Percentiles rank a stretch among this genome's conserved stretches.
Evolutionary conservation across 2,888 invertebrate genomes (phyloP).

Genomic region (Schizaphis graminum): DNA sequence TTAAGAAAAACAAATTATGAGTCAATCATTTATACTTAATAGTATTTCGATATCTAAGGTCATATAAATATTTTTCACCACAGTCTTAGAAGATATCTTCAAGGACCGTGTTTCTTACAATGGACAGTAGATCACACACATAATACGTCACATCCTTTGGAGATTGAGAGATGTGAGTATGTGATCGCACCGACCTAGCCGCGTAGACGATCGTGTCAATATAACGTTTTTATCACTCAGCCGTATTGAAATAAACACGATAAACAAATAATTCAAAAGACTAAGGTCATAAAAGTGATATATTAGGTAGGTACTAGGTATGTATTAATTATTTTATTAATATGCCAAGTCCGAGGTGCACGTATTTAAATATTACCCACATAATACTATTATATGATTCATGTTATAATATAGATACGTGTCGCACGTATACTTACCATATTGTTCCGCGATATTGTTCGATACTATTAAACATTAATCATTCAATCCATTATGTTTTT

Average conservation of each 20-base stretch:
- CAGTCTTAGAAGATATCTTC: no score
- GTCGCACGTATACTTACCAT: conserved; percentile 41
- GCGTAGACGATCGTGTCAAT: background rate
- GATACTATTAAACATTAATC: background rate
- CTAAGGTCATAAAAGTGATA: background rate
- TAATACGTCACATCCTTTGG: background rate
- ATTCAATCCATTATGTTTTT: conserved; percentile 7
- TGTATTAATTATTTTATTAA: background rate
- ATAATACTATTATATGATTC: background rate
- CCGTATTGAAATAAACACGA: background rate
- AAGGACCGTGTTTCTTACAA: no score
- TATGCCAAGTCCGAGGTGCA: no score
- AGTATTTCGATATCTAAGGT: background rate
- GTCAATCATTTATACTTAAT: background rate
- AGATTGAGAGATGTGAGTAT: no score
- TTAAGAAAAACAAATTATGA: background rate
- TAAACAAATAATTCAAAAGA: background rate
- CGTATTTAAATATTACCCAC: background rate
- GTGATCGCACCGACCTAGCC: background rate
- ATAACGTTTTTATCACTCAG: background rate
- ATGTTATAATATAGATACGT: background rate
- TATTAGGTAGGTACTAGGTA: background rate
- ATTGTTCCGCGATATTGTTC: conserved; percentile 13
- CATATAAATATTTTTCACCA: background rate
- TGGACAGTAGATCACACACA: background rate